Conservation (phyloP, 2,888 invertebrate species). For the Synanthedon myopaeformis region DNA sequence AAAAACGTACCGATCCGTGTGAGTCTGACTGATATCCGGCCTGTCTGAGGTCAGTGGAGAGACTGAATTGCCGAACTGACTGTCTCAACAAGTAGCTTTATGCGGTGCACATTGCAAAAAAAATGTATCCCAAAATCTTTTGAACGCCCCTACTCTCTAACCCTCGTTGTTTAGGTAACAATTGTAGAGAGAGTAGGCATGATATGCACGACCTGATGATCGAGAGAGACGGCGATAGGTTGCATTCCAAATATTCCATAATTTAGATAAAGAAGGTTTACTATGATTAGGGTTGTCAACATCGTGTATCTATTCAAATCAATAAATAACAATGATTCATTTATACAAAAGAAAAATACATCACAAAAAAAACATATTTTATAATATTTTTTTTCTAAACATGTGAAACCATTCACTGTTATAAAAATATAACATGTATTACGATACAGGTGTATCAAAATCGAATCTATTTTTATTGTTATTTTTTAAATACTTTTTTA, state of each 20-base stretch:
- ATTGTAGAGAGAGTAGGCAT: constrained; percentile 31
- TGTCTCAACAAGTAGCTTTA: neutral
- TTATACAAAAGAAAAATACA: neutral
- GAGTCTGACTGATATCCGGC: neutral
- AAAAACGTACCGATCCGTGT: too few species aligned
- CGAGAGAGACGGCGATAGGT: constrained; percentile 37
- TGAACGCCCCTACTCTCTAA: constrained; percentile 57
- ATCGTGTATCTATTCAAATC: constrained; percentile 1
- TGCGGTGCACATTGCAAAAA: constrained; percentile 62
- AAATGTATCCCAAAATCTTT: constrained; percentile 62
- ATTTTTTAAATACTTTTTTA: too few species aligned
- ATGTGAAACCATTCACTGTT: too few species aligned
- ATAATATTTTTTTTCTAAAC: too few species aligned
- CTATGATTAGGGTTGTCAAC: constrained; percentile 62
- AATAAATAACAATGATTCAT: neutral
- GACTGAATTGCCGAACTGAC: neutral
- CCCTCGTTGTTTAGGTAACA: constrained; percentile 53
- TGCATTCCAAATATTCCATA: constrained; percentile 69
- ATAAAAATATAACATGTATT: too few species aligned
- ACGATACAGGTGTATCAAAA: too few species aligned
- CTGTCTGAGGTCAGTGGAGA: neutral
- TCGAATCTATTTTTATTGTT: too few species aligned
- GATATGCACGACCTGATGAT: constrained; percentile 22
- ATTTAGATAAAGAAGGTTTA: constrained; percentile 67
- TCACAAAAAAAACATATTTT: too few species aligned